Percentiles rank a stretch among this genome's conserved stretches.
Evolutionary conservation across 2,113 vertebrate species (phyloP).

Genomic region (Cyphomyrus plagiostoma): DNA sequence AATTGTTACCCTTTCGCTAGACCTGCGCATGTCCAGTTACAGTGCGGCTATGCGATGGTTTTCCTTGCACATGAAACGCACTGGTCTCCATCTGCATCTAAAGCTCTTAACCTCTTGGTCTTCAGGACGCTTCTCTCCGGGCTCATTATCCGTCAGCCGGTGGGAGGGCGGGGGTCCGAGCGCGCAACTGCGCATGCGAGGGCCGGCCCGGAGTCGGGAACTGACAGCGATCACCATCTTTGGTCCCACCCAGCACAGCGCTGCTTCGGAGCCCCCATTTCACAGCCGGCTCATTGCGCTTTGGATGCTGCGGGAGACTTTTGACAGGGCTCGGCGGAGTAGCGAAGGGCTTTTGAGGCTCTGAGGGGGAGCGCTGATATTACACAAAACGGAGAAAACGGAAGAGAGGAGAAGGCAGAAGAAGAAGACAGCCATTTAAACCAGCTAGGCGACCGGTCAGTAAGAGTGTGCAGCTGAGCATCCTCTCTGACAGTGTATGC

Average conservation of each 20-base stretch:
- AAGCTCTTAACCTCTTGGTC: not conserved
- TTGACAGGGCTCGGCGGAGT: not conserved
- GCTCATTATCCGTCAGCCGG: not conserved
- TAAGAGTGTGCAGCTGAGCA: not conserved
- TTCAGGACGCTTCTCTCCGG: not conserved
- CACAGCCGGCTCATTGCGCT: not conserved
- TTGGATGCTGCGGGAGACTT: not conserved
- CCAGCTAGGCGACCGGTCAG: not conserved
- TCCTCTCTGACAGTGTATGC: not conserved
- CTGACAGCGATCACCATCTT: conserved; percentile 10
- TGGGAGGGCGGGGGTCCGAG: not conserved
- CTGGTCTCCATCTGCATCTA: not conserved
- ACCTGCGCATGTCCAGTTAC: not conserved
- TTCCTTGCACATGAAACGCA: not conserved
- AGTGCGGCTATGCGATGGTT: not conserved
- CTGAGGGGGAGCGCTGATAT: not conserved
- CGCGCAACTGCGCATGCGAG: not conserved
- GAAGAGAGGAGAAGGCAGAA: not conserved
- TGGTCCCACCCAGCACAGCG: conserved; percentile 13
- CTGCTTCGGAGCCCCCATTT: not conserved
- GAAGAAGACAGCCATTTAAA: not conserved
- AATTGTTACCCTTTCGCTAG: not conserved
- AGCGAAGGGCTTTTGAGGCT: not conserved
- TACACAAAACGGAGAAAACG: not conserved
- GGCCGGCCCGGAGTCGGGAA: not conserved